Base-by-base conservation (phyloP, 1,140 invertebrate genomes). In the Cotesia vestalis region DNA sequence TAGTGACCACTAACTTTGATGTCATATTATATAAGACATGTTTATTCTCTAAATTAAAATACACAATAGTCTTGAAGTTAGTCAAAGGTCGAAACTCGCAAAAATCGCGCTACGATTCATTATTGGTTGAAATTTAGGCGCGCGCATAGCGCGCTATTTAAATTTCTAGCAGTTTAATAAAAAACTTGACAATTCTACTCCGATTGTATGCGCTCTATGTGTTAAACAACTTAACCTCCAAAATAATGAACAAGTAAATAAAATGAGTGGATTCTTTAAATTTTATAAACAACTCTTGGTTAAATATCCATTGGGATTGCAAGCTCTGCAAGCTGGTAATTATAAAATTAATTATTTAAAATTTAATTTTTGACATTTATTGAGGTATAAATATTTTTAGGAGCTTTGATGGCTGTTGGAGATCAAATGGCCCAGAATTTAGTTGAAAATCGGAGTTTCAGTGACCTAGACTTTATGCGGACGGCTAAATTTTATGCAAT, bases 341-440 rank as follows among this genome's bases (percentile, higher is more conserved):
- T 53, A 59, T 34, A 71, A 63, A 73, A 53, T 14, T 52, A 5
- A 61, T 2, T 59, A 35, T 59, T 40, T 51, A 27, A 62, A 55
- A 66, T 67, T 73, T 59, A 38, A 52, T 64, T 4, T 59, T 73
- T 72, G 27, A 27, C 34, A 59, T 36, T 62, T 71, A 62, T 40
- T 57, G 27, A 55, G 59, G 62, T 71, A 46, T 20, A 62, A 27
- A 12, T 68, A 64, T 74, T 12, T 73, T 51, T 72, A 90, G 90
- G 89, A 40, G 77, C 83, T 52, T 76, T 91, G 35, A 91, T 91
- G 89, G 88, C 84, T 66, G 60, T 85, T 2, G 90, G 90, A 6
- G 90, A 91, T 85, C 80, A 89, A 53, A 84, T 90, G 36, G 86
- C 89, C 69, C 90, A 91, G 79, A 84, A 87, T 71, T 73, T 86